A percentile compares a stretch with the other conserved stretches of the same genome.
Conservation (phyloP, 2,797 vertebrate genomes). For the Spinus olivaceus region DNA sequence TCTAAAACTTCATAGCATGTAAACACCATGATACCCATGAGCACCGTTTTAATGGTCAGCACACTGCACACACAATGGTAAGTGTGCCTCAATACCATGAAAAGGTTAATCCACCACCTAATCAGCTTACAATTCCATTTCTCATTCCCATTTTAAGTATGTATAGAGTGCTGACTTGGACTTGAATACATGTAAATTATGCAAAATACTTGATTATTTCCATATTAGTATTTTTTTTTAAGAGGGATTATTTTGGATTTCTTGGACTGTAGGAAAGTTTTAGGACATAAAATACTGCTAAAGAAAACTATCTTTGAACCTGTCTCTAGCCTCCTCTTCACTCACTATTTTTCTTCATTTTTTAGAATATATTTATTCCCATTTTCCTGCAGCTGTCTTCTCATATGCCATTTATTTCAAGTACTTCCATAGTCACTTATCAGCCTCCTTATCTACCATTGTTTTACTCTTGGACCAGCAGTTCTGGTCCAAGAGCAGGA, state of each 20-base stretch:
- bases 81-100: background rate
- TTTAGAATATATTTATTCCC: background rate
- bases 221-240: background rate
- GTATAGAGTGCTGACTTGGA: background rate
- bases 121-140: background rate
- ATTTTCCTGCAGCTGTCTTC: background rate
- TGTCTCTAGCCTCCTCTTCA: background rate
- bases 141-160: background rate
- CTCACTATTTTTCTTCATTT: background rate
- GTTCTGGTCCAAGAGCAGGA: background rate
- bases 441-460: background rate
- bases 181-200: background rate
- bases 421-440: background rate
- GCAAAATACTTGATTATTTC: background rate
- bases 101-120: background rate
- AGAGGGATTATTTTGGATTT: background rate
- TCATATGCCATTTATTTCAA: background rate
- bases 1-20: background rate
- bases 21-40: background rate
- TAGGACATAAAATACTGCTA: background rate
- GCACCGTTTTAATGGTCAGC: background rate
- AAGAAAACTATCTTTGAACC: background rate
- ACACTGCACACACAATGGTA: fast-evolving
- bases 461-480: background rate
- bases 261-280: background rate